Conservation (phyloP, 1,140 invertebrate species). For the Brachionus plicatilis region DNA sequence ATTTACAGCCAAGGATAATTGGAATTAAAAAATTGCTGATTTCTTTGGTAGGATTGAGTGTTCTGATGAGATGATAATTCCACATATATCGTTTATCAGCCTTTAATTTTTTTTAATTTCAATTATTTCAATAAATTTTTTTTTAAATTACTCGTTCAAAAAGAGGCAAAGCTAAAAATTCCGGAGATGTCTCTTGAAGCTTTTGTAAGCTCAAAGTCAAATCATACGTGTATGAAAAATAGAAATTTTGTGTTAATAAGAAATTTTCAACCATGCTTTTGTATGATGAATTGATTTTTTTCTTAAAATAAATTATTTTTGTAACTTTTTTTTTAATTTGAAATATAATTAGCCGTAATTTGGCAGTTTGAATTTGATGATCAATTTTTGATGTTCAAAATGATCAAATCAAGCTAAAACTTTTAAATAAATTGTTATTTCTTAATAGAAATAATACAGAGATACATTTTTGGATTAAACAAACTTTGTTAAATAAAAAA, state of each 20-base stretch:
- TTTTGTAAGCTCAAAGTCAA: slow-evolving; percentile 87
- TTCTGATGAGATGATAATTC: slow-evolving; percentile 30
- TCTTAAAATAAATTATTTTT: slow-evolving; percentile 1
- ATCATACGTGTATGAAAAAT: slow-evolving; percentile 84
- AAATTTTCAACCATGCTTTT: slow-evolving; percentile 33
- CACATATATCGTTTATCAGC: slow-evolving; percentile 33
- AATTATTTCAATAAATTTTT: slow-evolving; percentile 62
- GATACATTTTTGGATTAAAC: too few relatives aligned
- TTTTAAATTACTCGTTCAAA: slow-evolving; percentile 65
- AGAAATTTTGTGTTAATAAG: slow-evolving; percentile 58
- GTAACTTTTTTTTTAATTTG: neutral
- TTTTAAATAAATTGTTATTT: too few relatives aligned
- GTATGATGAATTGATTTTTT: slow-evolving; percentile 28
- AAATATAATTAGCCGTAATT: too few relatives aligned
- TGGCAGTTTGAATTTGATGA: too few relatives aligned
- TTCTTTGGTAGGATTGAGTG: neutral
- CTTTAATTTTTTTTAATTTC: neutral
- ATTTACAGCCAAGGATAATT: slow-evolving; percentile 33
- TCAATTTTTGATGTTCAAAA: too few relatives aligned
- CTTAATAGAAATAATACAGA: too few relatives aligned
- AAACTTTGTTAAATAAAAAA: too few relatives aligned
- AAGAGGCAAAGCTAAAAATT: slow-evolving; percentile 41
- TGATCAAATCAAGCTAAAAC: too few relatives aligned
- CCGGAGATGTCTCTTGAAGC: neutral
- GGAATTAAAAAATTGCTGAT: slow-evolving; percentile 23